Percentiles rank a stretch among this genome's conserved stretches.
phyloP scores from a whole-genome alignment of 2,797 vertebrate species.

The Parauchenoglanis ngamensis region DNA sequence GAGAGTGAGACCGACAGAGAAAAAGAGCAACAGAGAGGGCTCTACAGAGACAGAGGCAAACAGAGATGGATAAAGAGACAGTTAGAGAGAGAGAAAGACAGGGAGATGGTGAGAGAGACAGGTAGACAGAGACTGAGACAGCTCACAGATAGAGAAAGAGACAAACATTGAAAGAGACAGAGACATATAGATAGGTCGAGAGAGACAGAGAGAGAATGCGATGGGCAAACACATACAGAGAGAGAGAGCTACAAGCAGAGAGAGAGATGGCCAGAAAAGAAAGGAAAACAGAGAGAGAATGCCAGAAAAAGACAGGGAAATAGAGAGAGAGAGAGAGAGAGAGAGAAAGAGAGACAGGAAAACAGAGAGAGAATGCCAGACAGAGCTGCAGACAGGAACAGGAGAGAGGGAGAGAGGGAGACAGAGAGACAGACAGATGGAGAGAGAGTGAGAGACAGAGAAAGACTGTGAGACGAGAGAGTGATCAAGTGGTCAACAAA shows the following conservation, averaged over 20 bases:
- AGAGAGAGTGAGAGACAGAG: not conserved
- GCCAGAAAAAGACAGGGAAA: no score
- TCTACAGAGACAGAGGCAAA: not conserved
- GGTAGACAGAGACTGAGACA: not conserved
- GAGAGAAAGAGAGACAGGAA: not conserved
- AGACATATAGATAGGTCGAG: not conserved
- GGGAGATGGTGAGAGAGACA: not conserved
- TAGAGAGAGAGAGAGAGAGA: not conserved
- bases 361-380: not conserved
- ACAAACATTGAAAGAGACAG: not conserved
- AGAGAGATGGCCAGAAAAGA: not conserved
- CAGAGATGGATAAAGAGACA: not conserved
- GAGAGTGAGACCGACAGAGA: not conserved
- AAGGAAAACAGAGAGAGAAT: not conserved
- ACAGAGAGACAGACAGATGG: not conserved
- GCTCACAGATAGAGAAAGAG: not conserved
- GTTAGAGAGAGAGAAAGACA: not conserved
- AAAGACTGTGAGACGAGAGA: not conserved
- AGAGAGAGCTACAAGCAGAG: not conserved
- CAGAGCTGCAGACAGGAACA: not conserved
- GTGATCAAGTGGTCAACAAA: not conserved
- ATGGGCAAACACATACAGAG: not conserved
- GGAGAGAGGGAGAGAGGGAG: not conserved
- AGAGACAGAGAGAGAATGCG: not conserved
- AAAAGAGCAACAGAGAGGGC: not conserved